Conservation (phyloP, 2,797 vertebrate species). For the Sebastes trivittatus region DNA sequence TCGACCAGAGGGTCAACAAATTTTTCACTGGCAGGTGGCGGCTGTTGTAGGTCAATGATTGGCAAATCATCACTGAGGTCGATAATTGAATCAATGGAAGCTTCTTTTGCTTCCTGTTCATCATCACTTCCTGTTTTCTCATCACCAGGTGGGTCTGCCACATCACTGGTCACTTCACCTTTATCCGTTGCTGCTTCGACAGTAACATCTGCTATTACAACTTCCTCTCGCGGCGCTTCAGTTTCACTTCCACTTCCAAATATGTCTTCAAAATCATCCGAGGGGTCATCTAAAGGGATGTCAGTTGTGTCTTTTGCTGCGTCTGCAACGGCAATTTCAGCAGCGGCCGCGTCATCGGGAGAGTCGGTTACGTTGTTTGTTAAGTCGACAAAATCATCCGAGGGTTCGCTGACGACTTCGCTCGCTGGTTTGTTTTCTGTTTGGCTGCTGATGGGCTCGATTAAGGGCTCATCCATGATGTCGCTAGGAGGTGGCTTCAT, state of each 20-base stretch:
- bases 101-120: constrained; percentile 37
- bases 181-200: background rate
- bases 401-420: constrained; percentile 38
- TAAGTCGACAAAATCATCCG: constrained; percentile 71
- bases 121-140: constrained; percentile 12
- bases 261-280: constrained; percentile 71
- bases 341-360: background rate
- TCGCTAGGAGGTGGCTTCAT: constrained; percentile 50
- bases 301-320: constrained; percentile 18
- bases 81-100: constrained; percentile 29
- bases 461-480: constrained; percentile 50
- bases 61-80: constrained; percentile 26
- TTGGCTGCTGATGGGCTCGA: constrained; percentile 44
- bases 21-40: background rate
- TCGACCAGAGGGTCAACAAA: constrained; percentile 61
- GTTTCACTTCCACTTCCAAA: constrained; percentile 69
- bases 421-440: constrained; percentile 23
- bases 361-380: constrained; percentile 47
- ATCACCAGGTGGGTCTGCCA: constrained; percentile 7
- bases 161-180: constrained; percentile 11
- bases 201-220: constrained; percentile 10
- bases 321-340: background rate
- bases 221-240: constrained; percentile 39
- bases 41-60: background rate
- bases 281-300: constrained; percentile 42